A percentile compares a stretch with the other conserved stretches of the same genome.
phyloP scores from a whole-genome alignment of 1,140 invertebrate genomes.

The Triops cancriformis region DNA sequence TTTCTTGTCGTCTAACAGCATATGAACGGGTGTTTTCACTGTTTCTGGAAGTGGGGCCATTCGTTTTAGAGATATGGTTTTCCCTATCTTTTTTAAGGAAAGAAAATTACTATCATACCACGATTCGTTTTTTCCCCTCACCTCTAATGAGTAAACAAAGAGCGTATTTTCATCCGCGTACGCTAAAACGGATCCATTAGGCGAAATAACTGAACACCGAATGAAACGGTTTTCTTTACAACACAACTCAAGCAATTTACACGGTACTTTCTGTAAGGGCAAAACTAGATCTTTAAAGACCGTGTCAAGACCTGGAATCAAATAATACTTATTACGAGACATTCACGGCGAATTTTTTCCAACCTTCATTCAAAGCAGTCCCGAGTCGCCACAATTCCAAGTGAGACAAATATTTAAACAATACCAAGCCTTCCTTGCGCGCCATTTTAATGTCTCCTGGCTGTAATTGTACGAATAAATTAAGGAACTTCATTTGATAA shows the following conservation, averaged over 20 bases:
- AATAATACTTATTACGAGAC: neutral
- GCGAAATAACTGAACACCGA: constrained; percentile 55
- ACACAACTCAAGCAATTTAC: constrained; percentile 54
- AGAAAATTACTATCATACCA: neutral
- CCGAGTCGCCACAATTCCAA: constrained; percentile 56
- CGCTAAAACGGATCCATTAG: constrained; percentile 56
- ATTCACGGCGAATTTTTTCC: neutral
- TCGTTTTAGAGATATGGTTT: neutral
- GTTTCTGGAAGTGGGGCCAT: neutral
- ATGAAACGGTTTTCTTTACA: constrained; percentile 54
- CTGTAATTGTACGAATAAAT: constrained; percentile 36
- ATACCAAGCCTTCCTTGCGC: constrained; percentile 48
- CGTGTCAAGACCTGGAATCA: neutral
- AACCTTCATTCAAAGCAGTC: constrained; percentile 24
- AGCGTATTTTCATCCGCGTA: constrained; percentile 59
- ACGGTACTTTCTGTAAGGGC: constrained; percentile 47
- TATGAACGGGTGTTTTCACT: neutral
- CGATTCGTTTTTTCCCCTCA: constrained; percentile 38
- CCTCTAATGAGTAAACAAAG: constrained; percentile 55
- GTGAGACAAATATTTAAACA: constrained; percentile 58
- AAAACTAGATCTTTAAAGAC: constrained; percentile 33
- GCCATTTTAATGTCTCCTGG: constrained; percentile 51
- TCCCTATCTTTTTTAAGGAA: neutral
- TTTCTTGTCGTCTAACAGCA: neutral
- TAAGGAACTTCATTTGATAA: neutral